phyloP scores from a whole-genome alignment of 2,888 invertebrate species.

The Steinernema scapterisci region DNA sequence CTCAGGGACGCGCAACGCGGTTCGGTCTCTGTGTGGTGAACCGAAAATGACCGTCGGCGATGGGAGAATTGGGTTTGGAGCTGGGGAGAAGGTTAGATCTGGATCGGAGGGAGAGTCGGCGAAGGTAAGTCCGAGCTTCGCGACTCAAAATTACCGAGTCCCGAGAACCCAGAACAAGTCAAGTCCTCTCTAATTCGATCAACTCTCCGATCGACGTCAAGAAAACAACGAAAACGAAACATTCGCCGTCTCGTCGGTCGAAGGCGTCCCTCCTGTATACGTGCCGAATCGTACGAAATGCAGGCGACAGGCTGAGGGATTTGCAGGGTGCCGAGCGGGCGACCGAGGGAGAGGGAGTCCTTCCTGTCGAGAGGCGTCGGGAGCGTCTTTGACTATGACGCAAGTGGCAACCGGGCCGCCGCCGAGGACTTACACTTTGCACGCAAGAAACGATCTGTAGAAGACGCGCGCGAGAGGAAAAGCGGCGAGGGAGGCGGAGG shows the following conservation, averaged over 20 bases:
- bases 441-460: neutral
- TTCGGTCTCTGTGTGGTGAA: too few relatives aligned
- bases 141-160: too few relatives aligned
- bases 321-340: neutral
- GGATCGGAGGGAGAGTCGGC: too few relatives aligned
- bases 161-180: too few relatives aligned
- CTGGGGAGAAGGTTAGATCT: too few relatives aligned
- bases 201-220: neutral
- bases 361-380: neutral
- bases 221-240: neutral
- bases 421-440: slow-evolving; percentile 1
- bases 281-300: neutral
- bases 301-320: too few relatives aligned
- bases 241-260: neutral
- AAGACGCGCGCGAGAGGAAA: neutral
- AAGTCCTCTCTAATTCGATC: neutral
- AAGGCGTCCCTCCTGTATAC: neutral
- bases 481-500: neutral
- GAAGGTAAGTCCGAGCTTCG: too few relatives aligned
- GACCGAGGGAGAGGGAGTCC: slow-evolving; percentile 16
- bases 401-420: slow-evolving; percentile 4
- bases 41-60: too few relatives aligned
- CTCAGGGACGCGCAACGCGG: neutral
- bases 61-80: too few relatives aligned
- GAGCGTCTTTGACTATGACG: slow-evolving; percentile 28